Evolutionary conservation across 23 tunicate species (phyloP), one percentile per base, ranked within the genome.

Genomic region (Clavelina lepadiformis): DNA sequence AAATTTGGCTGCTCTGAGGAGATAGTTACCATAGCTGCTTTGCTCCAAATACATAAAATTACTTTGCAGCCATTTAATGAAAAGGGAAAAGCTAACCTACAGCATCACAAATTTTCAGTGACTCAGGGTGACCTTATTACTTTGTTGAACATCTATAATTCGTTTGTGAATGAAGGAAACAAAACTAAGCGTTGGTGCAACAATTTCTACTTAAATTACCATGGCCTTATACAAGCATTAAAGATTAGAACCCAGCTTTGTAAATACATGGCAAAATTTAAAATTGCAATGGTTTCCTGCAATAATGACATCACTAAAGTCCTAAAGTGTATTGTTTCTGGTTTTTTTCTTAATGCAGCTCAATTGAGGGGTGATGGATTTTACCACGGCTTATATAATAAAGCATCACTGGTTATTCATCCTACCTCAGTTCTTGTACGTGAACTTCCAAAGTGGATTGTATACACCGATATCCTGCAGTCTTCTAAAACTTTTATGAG

Each of bases 281-380:
- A 91, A 22, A 72, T 91, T 13, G 38, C 63, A 7, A 31, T 62
- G 36, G 18, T 58, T 23, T 76, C 93, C 5, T 71, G 82, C 47
- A 51, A 46, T 20, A 56, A 47, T 27, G 86, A 91, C 31, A 61
- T 87, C 38, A 51, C 38, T 8, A 77, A 58, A 36, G 35, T 91
- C 24, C 85, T 74, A 46, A 54, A 68, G 27, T 82, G 92, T 58
- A 88, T 91, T 3, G 73, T 75, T 2, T 70, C 92, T 1, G 98
- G 92, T 8, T 72, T 91, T 33, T 91, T 91, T 51, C 60, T 76
- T 30, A 91, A 91, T 65, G 92, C 91, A 3, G 98, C 98, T 2
- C 69, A 62, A 29, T 51, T 91, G 34, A 81, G 78, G 8, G 28
- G 38, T 22, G 98, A 91, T 50, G 98, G 98, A 2, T 55, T 59